A percentile compares a stretch with the other conserved stretches of the same genome.
Conservation (phyloP, 2,888 invertebrate species). For the Crepidodera aurea region DNA sequence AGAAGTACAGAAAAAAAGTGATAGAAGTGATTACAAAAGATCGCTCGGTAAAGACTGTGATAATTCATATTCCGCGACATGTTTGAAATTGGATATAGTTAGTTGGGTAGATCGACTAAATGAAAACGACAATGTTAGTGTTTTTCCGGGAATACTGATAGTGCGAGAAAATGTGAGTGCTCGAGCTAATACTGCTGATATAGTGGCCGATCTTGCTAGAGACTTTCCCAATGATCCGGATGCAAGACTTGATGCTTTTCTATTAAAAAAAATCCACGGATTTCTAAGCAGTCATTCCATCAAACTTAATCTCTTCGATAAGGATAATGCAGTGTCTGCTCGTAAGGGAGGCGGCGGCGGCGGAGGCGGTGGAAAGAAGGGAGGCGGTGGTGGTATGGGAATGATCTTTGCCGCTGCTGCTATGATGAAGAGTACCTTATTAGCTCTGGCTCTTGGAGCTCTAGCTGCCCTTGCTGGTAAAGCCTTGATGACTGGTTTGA, state of each 20-base stretch:
- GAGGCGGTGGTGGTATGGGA: constrained; percentile 66
- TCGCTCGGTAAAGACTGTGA: constrained; percentile 63
- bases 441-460: constrained; percentile 75
- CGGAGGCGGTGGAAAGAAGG: constrained; percentile 59
- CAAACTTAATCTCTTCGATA: constrained; percentile 65
- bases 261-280: constrained; percentile 72
- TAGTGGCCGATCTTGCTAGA: constrained; percentile 76
- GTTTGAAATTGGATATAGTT: constrained; percentile 77
- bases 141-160: constrained; percentile 76
- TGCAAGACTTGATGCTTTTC: constrained; percentile 75
- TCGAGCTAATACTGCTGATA: constrained; percentile 67
- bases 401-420: constrained; percentile 62
- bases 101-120: constrained; percentile 76
- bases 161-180: constrained; percentile 66
- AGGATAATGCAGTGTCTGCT: constrained; percentile 34
- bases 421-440: constrained; percentile 73
- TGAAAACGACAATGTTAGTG: constrained; percentile 70
- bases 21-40: constrained; percentile 39
- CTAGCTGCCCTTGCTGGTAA: constrained; percentile 82
- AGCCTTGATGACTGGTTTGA: constrained; percentile 79
- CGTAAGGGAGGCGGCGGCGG: constrained; percentile 49
- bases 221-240: constrained; percentile 77
- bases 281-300: constrained; percentile 76
- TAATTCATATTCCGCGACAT: constrained; percentile 71
- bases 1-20: constrained; percentile 55